Evolutionary conservation across 2,113 vertebrate species (phyloP).

Genomic region (Nothoprocta pentlandii): DNA sequence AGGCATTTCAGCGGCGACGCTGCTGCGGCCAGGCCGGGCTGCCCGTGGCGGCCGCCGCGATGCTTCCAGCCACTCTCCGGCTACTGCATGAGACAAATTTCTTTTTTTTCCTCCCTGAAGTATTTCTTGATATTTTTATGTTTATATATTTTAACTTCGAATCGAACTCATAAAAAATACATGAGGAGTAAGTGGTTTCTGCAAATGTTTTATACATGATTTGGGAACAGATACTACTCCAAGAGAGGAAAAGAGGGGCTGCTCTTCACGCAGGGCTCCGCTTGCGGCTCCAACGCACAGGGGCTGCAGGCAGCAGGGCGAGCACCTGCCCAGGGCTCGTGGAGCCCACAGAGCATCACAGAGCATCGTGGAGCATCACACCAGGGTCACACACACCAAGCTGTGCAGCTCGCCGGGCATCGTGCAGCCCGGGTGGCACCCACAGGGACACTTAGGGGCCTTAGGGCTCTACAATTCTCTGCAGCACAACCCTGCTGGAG

Average conservation of each 20-base stretch:
- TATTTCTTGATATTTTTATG: slow-evolving; percentile 84
- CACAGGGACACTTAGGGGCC: too few species aligned
- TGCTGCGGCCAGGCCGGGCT: not conserved
- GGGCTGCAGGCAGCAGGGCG: too few species aligned
- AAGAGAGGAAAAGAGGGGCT: not conserved
- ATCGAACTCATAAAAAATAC: slow-evolving; percentile 82
- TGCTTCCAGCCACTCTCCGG: slow-evolving; percentile 72
- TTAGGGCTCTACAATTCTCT: not conserved
- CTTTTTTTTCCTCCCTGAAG: slow-evolving; percentile 46
- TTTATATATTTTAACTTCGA: slow-evolving; percentile 82
- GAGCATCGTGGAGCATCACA: too few species aligned
- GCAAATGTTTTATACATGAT: slow-evolving; percentile 85
- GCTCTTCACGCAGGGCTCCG: not conserved
- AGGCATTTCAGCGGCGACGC: not conserved
- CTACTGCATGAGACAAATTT: slow-evolving; percentile 74
- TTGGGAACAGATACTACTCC: slow-evolving; percentile 62
- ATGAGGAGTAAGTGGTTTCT: slow-evolving; percentile 81
- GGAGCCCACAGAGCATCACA: too few species aligned
- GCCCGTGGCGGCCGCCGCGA: not conserved
- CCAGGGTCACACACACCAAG: too few species aligned
- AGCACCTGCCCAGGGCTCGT: too few species aligned
- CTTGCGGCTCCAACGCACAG: too few species aligned
- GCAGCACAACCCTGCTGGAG: not conserved
- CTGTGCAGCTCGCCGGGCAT: too few species aligned
- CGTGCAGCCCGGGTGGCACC: too few species aligned